These are phyloP conservation scores for Laspeyria flexula DNA, from an alignment of 2,888 invertebrate genomes.

Conservation along the genomic window DNA sequence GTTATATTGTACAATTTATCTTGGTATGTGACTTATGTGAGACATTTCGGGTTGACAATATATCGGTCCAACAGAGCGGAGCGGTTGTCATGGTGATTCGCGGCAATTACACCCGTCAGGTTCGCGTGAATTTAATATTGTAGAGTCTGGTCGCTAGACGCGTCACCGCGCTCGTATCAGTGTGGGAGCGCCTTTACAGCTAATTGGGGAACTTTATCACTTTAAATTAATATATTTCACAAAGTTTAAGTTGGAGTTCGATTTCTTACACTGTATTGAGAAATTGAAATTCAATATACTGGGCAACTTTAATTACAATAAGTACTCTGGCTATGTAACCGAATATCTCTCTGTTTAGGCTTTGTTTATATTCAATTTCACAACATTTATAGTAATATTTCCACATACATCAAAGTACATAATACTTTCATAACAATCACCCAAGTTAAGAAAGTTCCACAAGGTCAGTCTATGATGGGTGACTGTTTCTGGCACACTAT, in stretches of 20 bases:
- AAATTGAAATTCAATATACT: neutral
- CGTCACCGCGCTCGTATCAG: neutral
- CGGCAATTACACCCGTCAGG: slow-evolving; percentile 54
- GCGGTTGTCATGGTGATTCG: slow-evolving; percentile 37
- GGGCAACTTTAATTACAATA: neutral
- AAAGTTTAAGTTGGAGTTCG: neutral
- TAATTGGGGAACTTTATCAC: slow-evolving; percentile 13
- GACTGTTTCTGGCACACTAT: no score
- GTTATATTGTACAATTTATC: slow-evolving; percentile 1
- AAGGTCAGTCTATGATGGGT: no score
- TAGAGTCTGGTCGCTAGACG: neutral
- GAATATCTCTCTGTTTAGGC: neutral
- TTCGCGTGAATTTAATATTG: slow-evolving; percentile 50
- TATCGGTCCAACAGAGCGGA: slow-evolving; percentile 33
- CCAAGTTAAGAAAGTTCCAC: no score
- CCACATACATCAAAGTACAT: no score
- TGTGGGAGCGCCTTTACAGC: slow-evolving; percentile 12
- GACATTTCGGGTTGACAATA: slow-evolving; percentile 19
- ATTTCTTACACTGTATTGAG: neutral
- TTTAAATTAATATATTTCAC: neutral
- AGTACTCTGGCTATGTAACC: neutral
- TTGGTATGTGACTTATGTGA: slow-evolving; percentile 2
- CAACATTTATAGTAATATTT: neutral
- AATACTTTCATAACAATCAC: no score
- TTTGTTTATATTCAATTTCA: neutral